Percentiles rank a stretch among this genome's conserved stretches.
phyloP scores from a whole-genome alignment of 2,888 invertebrate genomes.

The Dimorphilus gyrociliatus region DNA sequence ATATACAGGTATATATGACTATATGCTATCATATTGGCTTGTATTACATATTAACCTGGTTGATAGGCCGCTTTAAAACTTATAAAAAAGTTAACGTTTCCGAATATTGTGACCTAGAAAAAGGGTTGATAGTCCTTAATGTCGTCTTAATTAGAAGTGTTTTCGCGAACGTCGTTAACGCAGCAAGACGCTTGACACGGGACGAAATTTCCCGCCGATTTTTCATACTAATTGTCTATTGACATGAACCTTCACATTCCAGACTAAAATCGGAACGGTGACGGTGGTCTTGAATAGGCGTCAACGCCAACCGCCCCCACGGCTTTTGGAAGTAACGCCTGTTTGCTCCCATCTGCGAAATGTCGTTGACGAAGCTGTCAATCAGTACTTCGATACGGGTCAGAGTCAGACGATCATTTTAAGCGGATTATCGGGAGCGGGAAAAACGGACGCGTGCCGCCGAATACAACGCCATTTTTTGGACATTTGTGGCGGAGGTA shows the following conservation, averaged over 20 bases:
- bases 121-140: no score
- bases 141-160: no score
- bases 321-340: slow-evolving; percentile 50
- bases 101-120: no score
- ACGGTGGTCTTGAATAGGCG: slow-evolving; percentile 75
- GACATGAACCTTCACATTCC: slow-evolving; percentile 37
- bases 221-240: no score
- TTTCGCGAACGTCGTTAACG: no score
- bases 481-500: slow-evolving; percentile 81
- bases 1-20: no score
- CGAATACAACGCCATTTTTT: slow-evolving; percentile 71
- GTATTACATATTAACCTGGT: no score
- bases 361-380: slow-evolving; percentile 75
- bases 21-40: no score
- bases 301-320: slow-evolving; percentile 43
- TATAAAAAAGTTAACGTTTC: no score
- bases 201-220: no score
- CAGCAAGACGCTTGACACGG: no score
- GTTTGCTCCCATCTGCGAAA: slow-evolving; percentile 66
- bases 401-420: slow-evolving; percentile 87
- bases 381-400: slow-evolving; percentile 82
- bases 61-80: no score
- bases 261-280: slow-evolving; percentile 85
- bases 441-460: slow-evolving; percentile 85
- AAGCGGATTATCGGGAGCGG: slow-evolving; percentile 73